Conservation (phyloP, 2,888 invertebrate species). For the Acronicta leporina region DNA sequence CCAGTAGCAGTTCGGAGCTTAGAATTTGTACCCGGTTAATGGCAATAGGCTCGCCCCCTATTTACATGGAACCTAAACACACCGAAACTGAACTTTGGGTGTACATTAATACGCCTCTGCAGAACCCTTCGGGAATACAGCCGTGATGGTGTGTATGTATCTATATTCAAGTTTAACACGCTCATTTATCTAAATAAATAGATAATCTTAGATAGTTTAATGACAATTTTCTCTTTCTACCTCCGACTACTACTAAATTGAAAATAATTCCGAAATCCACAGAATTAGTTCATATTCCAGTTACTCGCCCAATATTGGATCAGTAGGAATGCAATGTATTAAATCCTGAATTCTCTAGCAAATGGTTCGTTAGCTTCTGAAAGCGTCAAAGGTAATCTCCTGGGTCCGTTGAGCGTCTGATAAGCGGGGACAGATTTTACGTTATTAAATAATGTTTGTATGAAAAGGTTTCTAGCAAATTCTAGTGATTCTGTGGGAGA, state of each 20-base stretch:
- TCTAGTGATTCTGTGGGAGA: background rate
- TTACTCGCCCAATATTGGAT: slow-evolving; percentile 27
- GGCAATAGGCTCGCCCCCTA: no score
- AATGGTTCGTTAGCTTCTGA: slow-evolving; percentile 27
- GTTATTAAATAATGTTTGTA: background rate
- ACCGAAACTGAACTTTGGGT: no score
- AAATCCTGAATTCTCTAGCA: slow-evolving; percentile 28
- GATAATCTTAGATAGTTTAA: background rate
- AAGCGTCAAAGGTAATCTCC: slow-evolving; percentile 5
- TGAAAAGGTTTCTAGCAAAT: background rate
- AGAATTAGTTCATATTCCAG: slow-evolving; percentile 36
- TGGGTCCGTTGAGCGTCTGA: slow-evolving; percentile 1
- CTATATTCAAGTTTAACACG: no score
- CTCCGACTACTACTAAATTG: slow-evolving; percentile 20
- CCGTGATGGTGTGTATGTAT: no score
- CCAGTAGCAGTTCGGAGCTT: no score
- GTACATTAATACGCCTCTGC: no score
- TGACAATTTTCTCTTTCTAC: background rate
- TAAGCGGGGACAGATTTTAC: slow-evolving; percentile 1
- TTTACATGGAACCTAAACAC: no score
- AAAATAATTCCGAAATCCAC: slow-evolving; percentile 35
- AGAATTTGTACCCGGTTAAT: no score
- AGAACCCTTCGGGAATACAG: no score
- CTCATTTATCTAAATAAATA: no score
- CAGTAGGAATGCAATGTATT: slow-evolving; percentile 28